A percentile compares a stretch with the other conserved stretches of the same genome.
These are phyloP conservation scores for Pammene fasciana DNA, from an alignment of 2,888 invertebrate species.

Conservation along the genomic window DNA sequence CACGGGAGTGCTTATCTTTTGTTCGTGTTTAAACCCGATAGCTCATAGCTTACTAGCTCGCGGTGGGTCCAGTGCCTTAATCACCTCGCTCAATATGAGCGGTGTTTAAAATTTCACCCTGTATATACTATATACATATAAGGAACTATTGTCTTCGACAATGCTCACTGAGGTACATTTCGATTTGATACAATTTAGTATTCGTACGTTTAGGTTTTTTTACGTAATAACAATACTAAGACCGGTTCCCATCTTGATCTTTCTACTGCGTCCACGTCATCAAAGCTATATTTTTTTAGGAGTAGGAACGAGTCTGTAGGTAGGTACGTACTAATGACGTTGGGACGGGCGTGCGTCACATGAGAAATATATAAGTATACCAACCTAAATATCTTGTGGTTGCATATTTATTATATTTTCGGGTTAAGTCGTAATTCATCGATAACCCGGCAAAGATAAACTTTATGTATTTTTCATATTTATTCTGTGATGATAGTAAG, in stretches of 20 bases:
- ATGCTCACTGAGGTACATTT: background rate
- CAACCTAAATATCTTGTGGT: background rate
- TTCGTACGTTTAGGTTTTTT: background rate
- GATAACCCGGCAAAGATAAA: slow-evolving; percentile 12
- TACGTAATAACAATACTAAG: background rate
- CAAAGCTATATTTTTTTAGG: slow-evolving; percentile 25
- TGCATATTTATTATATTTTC: background rate
- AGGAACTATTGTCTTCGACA: background rate
- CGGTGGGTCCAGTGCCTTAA: too few species aligned
- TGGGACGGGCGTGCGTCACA: slow-evolving; percentile 15
- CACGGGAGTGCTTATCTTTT: too few species aligned
- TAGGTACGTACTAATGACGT: slow-evolving; percentile 8
- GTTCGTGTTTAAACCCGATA: too few species aligned
- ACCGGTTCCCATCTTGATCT: slow-evolving; percentile 1
- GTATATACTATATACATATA: background rate
- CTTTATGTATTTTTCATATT: background rate
- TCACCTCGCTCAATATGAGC: too few species aligned
- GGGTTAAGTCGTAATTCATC: background rate
- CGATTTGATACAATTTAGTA: background rate
- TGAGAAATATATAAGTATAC: background rate
- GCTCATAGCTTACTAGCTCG: too few species aligned
- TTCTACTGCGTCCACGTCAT: background rate
- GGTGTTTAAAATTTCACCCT: too few species aligned
- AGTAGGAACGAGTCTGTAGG: background rate
- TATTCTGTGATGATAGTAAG: too few species aligned